phyloP scores from a whole-genome alignment of 1,140 invertebrate genomes.

The Diachasmimorpha longicaudata region DNA sequence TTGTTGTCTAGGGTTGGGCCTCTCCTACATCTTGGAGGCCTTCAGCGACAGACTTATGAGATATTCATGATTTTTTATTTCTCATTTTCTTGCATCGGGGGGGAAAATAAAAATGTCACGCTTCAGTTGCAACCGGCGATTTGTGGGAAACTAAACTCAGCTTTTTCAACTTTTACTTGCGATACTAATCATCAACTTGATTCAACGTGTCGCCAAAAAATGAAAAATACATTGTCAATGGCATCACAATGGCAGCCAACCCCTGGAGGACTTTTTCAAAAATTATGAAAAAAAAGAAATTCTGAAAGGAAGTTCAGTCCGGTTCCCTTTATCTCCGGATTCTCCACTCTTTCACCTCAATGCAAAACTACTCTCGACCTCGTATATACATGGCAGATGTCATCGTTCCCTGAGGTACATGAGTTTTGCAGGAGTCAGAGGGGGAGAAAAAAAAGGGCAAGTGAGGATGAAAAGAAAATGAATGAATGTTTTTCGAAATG shows the following conservation, averaged over 20 bases:
- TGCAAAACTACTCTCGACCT: neutral
- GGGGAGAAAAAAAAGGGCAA: neutral
- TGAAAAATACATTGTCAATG: no score
- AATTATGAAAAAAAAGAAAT: no score
- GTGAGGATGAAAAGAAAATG: slow-evolving; percentile 22
- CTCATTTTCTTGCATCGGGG: neutral
- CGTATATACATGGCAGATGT: neutral
- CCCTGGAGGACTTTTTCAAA: no score
- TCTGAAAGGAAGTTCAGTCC: no score
- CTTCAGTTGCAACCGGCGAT: no score
- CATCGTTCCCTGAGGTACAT: neutral
- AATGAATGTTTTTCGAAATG: slow-evolving; percentile 56
- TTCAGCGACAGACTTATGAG: slow-evolving; percentile 17
- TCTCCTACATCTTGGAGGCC: slow-evolving; percentile 8
- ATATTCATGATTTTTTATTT: slow-evolving; percentile 21
- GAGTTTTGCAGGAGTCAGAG: neutral
- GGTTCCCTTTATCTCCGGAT: no score
- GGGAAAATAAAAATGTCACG: neutral
- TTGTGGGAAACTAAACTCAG: no score
- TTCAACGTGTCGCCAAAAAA: no score
- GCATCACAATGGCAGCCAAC: no score
- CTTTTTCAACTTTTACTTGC: no score
- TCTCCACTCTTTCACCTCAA: neutral
- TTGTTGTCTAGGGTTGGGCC: neutral
- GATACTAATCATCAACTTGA: no score